Evolutionary conservation across 2,113 vertebrate genomes (phyloP).

Genomic region (Limnothrissa miodon): DNA sequence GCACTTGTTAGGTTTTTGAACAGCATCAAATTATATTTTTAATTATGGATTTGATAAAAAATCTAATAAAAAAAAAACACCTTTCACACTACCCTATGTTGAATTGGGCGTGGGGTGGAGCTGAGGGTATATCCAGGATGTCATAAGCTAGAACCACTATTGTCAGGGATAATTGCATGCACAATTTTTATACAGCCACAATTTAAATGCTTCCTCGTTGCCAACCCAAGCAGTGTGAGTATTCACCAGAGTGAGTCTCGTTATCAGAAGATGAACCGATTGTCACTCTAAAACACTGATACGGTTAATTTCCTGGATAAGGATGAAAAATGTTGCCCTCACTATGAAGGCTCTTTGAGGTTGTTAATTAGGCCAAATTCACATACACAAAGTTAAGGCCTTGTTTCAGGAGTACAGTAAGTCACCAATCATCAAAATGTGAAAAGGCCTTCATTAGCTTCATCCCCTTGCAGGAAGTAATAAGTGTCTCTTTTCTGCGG

Average conservation of each 20-base stretch:
- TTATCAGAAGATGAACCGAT: slow-evolving; percentile 14
- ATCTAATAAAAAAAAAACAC: too few relatives aligned
- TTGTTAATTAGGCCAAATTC: background rate
- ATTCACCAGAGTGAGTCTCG: background rate
- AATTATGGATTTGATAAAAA: background rate
- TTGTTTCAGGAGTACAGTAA: background rate
- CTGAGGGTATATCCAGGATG: background rate
- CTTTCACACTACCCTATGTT: background rate
- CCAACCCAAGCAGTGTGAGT: background rate
- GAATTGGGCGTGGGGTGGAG: background rate
- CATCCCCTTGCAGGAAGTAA: background rate
- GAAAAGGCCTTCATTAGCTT: background rate
- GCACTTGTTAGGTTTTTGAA: too few relatives aligned
- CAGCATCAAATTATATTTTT: background rate
- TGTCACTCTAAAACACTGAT: slow-evolving; percentile 4
- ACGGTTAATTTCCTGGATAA: slow-evolving; percentile 18
- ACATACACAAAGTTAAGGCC: background rate
- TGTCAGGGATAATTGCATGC: background rate
- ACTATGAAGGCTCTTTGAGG: background rate
- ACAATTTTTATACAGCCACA: background rate
- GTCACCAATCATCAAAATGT: background rate
- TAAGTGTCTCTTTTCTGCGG: background rate
- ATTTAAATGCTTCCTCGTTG: background rate
- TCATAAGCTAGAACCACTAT: background rate
- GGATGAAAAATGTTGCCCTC: background rate